Percentiles rank a stretch among this genome's conserved stretches.
These are phyloP conservation scores for Bimastos eiseni DNA, from an alignment of 2,888 invertebrate species.

Conservation along the genomic window DNA sequence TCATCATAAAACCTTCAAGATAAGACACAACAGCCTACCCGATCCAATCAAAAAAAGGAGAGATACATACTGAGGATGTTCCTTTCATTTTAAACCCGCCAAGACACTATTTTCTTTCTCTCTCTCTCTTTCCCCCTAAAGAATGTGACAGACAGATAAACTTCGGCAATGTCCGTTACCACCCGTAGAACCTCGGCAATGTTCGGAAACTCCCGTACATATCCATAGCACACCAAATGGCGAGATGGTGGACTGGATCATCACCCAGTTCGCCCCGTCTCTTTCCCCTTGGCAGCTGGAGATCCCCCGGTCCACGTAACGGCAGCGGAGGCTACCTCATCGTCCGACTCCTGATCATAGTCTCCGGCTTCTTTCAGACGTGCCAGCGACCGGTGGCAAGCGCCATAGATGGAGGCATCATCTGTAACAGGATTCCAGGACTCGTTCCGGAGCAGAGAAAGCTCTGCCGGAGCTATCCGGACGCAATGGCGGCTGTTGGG, in stretches of 20 bases:
- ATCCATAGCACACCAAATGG: background rate
- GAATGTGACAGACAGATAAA: background rate
- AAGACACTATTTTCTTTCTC: background rate
- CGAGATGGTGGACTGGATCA: background rate
- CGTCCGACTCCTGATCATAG: background rate
- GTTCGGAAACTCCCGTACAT: background rate
- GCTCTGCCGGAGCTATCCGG: constrained; percentile 61
- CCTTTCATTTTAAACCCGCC: background rate
- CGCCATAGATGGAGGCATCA: constrained; percentile 68
- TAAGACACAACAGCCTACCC: no score
- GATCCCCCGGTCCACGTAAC: background rate
- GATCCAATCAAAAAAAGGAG: no score
- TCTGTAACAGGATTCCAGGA: constrained; percentile 63
- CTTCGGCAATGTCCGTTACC: background rate
- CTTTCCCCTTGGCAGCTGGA: no score
- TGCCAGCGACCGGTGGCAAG: background rate
- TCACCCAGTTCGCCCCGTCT: no score
- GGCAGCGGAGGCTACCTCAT: background rate
- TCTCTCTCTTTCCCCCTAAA: background rate
- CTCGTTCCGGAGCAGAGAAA: constrained; percentile 60
- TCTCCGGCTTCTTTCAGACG: background rate
- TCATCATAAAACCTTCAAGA: no score
- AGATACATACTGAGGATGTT: no score
- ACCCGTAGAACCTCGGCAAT: no score
- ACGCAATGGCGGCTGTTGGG: constrained; percentile 61